Base-by-base conservation (phyloP, 2,888 invertebrate genomes). In the Rhimphoctona megacephalus region DNA sequence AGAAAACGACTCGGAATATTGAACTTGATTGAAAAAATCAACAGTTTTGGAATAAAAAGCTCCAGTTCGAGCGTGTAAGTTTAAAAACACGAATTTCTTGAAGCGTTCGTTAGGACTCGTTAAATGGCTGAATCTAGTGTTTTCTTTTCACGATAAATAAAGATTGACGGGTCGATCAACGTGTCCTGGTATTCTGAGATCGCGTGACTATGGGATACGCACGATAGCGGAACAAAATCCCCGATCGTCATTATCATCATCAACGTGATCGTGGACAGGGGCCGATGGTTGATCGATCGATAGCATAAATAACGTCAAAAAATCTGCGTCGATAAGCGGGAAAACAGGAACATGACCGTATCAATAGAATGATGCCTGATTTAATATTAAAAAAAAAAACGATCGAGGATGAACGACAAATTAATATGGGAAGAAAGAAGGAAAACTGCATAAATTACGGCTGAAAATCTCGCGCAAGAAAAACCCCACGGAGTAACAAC, bases 401-500 rank as follows among this genome's bases (percentile, higher is more conserved):
- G 7, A 52, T n/a, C 33, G 66, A 49, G 22, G 49, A 66, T 19
- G 25, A 57, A 33, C 46, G 46, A 49, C 33, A 66, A 49, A 61
- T 30, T 36, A 61, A 81, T n/a, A 57, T 76, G 19, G 30, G 33
- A 83, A 54, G 39, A 64, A 74, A 79, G 77, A 85, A 85, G 81
- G 73, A 79, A 83, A 83, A 83, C 80, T 69, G 81, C 66, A 87
- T 87, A 85, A 88, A 88, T 89, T 85, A 87, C 81, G 77, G 54
- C 74, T 66, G 57, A 73, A 79, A 81, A 66, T 70, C 25, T 52
- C 66, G 19, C 19, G 22, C 52, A 30, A 66, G 22, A 66, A 85
- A 85, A 77, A 54, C 52, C 43, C 80, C 88, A 81, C 79, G 84
- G 81, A 86, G 88, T 86, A 36, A 82, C 89, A 89, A 89, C 84